These are phyloP conservation scores for Cancer borealis DNA, from an alignment of 2,888 invertebrate genomes.

Conservation along the genomic window DNA sequence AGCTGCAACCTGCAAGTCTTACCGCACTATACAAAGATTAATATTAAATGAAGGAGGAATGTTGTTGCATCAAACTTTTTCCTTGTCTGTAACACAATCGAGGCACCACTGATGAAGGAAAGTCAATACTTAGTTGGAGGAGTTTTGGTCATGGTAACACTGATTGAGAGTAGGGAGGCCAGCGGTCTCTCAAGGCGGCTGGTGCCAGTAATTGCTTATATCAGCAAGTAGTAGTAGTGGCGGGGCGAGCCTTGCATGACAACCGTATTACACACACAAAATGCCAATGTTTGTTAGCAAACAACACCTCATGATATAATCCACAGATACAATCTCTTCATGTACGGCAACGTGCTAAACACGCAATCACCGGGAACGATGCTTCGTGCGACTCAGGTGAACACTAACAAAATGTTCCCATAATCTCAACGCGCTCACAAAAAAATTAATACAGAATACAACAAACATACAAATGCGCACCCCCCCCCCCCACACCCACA, in stretches of 20 bases:
- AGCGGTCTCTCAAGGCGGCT: not conserved
- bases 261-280: not conserved
- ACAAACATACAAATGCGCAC: no score
- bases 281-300: not conserved
- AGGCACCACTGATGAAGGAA: not conserved
- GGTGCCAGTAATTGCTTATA: not conserved
- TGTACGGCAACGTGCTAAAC: not conserved
- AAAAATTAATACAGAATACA: not conserved
- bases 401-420: not conserved
- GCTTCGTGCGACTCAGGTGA: not conserved
- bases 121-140: not conserved
- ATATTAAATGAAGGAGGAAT: not conserved
- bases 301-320: not conserved
- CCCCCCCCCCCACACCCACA: no score
- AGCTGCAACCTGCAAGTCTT: not conserved
- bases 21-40: no score
- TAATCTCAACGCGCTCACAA: not conserved
- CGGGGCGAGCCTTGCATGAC: not conserved
- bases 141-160: not conserved
- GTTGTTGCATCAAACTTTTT: not conserved
- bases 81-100: not conserved
- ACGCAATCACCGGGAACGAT: not conserved
- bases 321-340: not conserved
- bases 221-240: not conserved
- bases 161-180: not conserved